Percentiles rank a stretch among this genome's conserved stretches.
Evolutionary conservation across 2,113 vertebrate genomes (phyloP).

Genomic region (Diphyllodes magnificus): DNA sequence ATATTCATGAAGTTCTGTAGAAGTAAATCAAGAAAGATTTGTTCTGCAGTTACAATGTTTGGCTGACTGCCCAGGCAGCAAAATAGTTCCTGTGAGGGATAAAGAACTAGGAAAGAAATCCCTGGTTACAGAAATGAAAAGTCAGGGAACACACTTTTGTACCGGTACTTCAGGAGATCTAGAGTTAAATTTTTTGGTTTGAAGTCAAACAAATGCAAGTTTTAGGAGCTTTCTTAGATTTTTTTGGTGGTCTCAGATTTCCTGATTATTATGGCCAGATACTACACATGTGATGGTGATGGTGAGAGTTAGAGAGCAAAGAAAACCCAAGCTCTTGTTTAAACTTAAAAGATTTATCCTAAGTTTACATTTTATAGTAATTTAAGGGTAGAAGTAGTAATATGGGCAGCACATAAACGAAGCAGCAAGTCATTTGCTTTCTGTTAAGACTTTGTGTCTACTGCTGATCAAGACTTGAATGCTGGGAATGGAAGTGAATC

Average conservation of each 20-base stretch:
- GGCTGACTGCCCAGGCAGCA: conserved; percentile 30
- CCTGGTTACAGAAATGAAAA: not conserved
- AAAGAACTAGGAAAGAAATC: not conserved
- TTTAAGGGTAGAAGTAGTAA: not conserved
- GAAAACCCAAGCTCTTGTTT: not conserved
- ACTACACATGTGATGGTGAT: not conserved
- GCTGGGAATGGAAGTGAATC: not conserved
- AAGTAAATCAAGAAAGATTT: conserved; percentile 34
- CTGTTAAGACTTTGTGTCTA: not conserved
- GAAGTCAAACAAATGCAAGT: not conserved
- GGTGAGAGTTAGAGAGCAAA: not conserved
- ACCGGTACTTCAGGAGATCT: not conserved
- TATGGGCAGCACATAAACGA: not conserved
- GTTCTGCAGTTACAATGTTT: not conserved
- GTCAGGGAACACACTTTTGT: not conserved
- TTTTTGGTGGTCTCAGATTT: not conserved
- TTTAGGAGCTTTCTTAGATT: not conserved
- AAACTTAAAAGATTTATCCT: not conserved
- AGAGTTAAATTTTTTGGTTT: not conserved
- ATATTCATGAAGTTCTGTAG: not conserved
- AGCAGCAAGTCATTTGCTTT: not conserved
- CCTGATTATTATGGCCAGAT: not conserved
- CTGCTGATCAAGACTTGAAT: not conserved
- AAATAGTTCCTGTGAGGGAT: not conserved
- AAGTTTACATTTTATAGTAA: not conserved